Percentiles rank a stretch among this genome's conserved stretches.
Conservation (phyloP, 2,888 invertebrate genomes). For the Lobophora halterata region DNA sequence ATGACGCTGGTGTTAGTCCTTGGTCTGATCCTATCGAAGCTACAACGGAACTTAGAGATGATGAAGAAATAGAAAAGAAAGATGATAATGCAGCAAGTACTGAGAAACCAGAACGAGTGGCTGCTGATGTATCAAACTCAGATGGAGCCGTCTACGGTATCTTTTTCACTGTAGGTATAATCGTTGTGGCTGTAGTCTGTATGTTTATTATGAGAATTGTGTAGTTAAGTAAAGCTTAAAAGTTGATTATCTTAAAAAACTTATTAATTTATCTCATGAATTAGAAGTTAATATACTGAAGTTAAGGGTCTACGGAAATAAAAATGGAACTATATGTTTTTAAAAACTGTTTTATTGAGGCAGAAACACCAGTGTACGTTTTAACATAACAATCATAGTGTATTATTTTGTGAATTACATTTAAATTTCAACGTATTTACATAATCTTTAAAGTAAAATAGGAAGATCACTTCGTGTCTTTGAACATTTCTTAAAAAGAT, state of each 20-base stretch:
- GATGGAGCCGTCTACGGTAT: constrained; percentile 53
- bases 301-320: constrained; percentile 20
- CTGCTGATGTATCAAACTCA: constrained; percentile 5
- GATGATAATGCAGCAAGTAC: constrained; percentile 17
- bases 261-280: no score
- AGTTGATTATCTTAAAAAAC: no score
- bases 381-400: constrained; percentile 50
- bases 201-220: constrained; percentile 54
- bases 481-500: constrained; percentile 28
- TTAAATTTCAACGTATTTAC: constrained; percentile 41
- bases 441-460: constrained; percentile 22
- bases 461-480: constrained; percentile 36
- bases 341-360: constrained; percentile 69
- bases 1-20: constrained; percentile 49
- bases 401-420: constrained; percentile 43
- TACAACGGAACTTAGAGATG: constrained; percentile 30
- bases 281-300: no score
- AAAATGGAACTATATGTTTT: constrained; percentile 32
- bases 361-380: constrained; percentile 62
- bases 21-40: constrained; percentile 49
- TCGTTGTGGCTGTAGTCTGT: constrained; percentile 48
- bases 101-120: constrained; percentile 22
- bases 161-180: constrained; percentile 56
- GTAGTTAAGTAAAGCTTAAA: no score
- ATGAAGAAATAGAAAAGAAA: constrained; percentile 18